These are phyloP conservation scores for Tromatobia lineatoria DNA, from an alignment of 2,888 invertebrate species.

Conservation along the genomic window DNA sequence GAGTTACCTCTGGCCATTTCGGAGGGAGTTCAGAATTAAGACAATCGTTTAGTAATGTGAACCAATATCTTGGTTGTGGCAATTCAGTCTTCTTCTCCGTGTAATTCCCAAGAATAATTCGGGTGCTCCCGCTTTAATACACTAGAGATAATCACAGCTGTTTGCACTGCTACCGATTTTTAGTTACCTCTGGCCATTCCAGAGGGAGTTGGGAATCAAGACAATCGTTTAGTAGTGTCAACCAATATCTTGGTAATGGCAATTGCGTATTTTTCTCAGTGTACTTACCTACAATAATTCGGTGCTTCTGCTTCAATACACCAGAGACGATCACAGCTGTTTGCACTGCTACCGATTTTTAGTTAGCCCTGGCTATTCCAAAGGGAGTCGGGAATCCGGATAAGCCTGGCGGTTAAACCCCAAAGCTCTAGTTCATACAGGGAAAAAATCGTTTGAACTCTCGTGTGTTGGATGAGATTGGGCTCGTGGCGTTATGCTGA, in stretches of 20 bases:
- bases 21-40: not conserved
- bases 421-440: constrained; percentile 3
- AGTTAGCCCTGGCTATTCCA: not conserved
- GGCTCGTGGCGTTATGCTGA: constrained; percentile 9
- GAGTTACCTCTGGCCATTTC: not conserved
- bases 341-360: no score
- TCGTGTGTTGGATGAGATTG: constrained; percentile 17
- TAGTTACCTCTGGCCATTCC: not conserved
- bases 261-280: no score
- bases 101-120: no score
- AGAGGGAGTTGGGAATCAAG: not conserved
- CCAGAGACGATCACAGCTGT: not conserved
- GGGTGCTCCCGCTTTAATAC: not conserved
- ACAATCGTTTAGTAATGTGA: no score
- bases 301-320: not conserved
- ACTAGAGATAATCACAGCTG: not conserved
- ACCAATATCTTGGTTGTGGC: no score
- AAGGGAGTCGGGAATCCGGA: not conserved
- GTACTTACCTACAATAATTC: no score
- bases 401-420: constrained; percentile 16
- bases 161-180: not conserved
- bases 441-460: not conserved
- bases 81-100: no score
- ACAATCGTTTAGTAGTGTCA: no score
- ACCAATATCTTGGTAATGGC: no score